Conservation (phyloP, 1,140 invertebrate species). For the Drosophila insularis region DNA sequence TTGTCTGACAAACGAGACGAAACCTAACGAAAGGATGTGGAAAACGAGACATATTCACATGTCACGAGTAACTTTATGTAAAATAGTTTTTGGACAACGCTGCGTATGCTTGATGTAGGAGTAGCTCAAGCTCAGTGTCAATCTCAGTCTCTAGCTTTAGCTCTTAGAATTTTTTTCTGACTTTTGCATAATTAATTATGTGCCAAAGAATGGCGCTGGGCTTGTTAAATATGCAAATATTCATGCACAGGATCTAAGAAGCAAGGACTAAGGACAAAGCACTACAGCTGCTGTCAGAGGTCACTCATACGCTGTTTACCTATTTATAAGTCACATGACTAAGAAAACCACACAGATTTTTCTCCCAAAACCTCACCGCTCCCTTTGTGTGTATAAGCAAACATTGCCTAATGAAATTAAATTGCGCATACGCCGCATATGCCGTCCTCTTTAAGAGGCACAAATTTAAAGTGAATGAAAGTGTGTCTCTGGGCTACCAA, state of each 20-base stretch:
- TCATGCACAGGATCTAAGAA: constrained; percentile 34
- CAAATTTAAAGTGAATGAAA: constrained; percentile 9
- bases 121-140: constrained; percentile 14
- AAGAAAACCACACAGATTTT: constrained; percentile 12
- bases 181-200: constrained; percentile 80
- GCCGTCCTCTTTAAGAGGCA: constrained; percentile 31
- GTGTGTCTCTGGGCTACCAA: neutral
- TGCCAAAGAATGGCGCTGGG: constrained; percentile 61
- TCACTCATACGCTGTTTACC: constrained; percentile 38
- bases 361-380: neutral
- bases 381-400: constrained; percentile 1
- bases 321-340: constrained; percentile 30
- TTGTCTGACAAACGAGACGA: constrained; percentile 27
- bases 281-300: constrained; percentile 23
- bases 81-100: constrained; percentile 59
- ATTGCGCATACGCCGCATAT: constrained; percentile 39
- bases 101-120: constrained; percentile 66
- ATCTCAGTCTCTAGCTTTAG: neutral
- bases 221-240: constrained; percentile 79
- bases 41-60: constrained; percentile 50
- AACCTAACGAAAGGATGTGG: constrained; percentile 44
- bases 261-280: constrained; percentile 23
- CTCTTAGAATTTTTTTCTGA: constrained; percentile 35
- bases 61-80: constrained; percentile 55
- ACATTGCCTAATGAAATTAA: constrained; percentile 36